Percentiles rank a stretch among this genome's conserved stretches.
These are phyloP conservation scores for Spodoptera littoralis DNA, from an alignment of 2,888 invertebrate genomes.

Conservation along the genomic window DNA sequence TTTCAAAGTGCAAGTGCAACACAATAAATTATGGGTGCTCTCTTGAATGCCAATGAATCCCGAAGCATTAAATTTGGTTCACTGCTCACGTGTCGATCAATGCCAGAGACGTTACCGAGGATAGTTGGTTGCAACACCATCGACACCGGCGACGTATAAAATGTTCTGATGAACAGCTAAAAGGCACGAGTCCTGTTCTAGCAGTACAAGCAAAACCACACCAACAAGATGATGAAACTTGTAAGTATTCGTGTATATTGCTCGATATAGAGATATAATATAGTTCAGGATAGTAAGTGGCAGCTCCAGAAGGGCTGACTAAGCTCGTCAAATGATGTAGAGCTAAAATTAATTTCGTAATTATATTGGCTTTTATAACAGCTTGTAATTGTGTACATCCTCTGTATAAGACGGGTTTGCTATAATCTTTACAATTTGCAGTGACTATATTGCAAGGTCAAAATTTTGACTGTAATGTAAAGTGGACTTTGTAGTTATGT, in stretches of 20 bases:
- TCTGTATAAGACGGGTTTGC: too few relatives aligned
- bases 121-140: constrained; percentile 70
- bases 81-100: constrained; percentile 78
- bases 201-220: constrained; percentile 62
- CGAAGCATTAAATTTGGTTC: constrained; percentile 68
- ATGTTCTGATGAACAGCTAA: constrained; percentile 59
- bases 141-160: constrained; percentile 71
- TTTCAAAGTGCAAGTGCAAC: constrained; percentile 31
- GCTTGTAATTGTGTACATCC: too few relatives aligned
- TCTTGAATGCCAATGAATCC: constrained; percentile 64
- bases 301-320: too few relatives aligned
- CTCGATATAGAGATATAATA: too few relatives aligned
- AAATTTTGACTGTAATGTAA: too few relatives aligned
- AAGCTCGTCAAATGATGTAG: too few relatives aligned
- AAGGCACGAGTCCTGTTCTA: constrained; percentile 73
- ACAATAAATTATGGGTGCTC: constrained; percentile 42
- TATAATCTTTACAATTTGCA: too few relatives aligned
- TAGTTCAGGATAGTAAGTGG: too few relatives aligned
- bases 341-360: too few relatives aligned
- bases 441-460: too few relatives aligned
- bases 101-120: constrained; percentile 77
- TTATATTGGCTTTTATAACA: too few relatives aligned
- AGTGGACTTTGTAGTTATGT: too few relatives aligned
- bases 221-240: constrained; percentile 82
- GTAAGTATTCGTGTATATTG: constrained; percentile 68